These are phyloP conservation scores for Cepphus grylle DNA, from an alignment of 2,113 vertebrate genomes.

Conservation along the genomic window DNA sequence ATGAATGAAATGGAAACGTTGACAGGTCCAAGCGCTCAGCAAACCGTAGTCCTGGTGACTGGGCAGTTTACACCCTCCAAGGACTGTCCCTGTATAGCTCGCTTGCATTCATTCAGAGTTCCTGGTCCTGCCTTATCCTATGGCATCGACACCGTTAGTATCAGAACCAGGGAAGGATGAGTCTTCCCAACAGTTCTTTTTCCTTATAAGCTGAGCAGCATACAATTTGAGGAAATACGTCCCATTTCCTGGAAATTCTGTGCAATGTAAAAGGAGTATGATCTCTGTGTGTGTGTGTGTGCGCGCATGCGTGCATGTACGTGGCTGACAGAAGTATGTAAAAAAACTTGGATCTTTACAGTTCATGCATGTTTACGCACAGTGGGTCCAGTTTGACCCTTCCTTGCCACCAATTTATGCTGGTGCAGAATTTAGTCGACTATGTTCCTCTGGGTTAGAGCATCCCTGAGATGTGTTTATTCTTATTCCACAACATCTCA, in stretches of 20 bases:
- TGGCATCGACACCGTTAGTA: fast-evolving
- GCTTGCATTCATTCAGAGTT: background rate
- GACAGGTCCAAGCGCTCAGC: background rate
- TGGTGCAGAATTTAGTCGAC: background rate
- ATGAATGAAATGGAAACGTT: fast-evolving
- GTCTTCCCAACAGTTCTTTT: background rate
- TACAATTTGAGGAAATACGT: slow-evolving; percentile 1
- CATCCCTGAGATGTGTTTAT: background rate
- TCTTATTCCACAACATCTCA: background rate
- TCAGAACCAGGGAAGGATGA: background rate
- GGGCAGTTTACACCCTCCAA: background rate
- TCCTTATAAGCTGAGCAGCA: background rate
- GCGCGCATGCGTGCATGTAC: fast-evolving
- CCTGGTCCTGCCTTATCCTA: background rate
- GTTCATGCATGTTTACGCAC: fast-evolving
- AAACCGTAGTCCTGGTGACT: background rate
- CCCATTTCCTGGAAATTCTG: slow-evolving; percentile 26
- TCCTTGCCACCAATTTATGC: fast-evolving
- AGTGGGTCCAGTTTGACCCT: background rate
- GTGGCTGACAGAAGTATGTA: background rate
- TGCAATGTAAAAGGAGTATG: background rate
- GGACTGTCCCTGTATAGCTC: background rate
- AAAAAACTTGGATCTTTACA: background rate
- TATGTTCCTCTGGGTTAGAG: background rate
- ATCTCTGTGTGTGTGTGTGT: background rate